Evolutionary conservation across 2,113 vertebrate species (phyloP).

Genomic region (Cheirogaleus medius): DNA sequence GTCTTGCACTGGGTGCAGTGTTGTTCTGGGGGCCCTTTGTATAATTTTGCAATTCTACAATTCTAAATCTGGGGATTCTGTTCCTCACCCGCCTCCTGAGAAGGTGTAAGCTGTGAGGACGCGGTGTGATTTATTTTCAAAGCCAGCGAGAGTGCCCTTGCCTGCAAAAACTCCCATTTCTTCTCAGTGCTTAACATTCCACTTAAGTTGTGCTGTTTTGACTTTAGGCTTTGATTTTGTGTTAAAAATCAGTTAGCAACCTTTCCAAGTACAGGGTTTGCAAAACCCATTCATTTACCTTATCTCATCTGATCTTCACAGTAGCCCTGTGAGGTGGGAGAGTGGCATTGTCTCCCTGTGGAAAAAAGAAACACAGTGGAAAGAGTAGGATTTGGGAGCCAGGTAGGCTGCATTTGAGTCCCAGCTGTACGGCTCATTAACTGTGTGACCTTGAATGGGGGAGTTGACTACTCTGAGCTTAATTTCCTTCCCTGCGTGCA

Average conservation of each 20-base stretch:
- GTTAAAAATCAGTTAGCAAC: slow-evolving; percentile 42
- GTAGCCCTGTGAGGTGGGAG: background rate
- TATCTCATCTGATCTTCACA: background rate
- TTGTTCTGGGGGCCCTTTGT: background rate
- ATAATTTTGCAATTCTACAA: background rate
- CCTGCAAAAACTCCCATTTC: background rate
- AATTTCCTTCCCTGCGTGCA: background rate
- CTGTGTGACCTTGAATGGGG: background rate
- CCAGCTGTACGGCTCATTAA: background rate
- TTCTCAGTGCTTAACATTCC: slow-evolving; percentile 8
- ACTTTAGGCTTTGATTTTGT: slow-evolving; percentile 46
- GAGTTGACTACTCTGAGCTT: background rate
- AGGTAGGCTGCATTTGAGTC: background rate
- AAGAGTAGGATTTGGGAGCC: background rate
- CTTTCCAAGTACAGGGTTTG: slow-evolving; percentile 51
- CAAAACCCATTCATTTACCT: background rate
- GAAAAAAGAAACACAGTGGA: slow-evolving; percentile 11
- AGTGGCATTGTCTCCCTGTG: background rate
- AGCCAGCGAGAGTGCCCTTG: background rate
- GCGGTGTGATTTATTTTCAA: background rate
- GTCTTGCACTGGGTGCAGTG: background rate
- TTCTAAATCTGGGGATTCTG: background rate
- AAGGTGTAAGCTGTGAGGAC: background rate
- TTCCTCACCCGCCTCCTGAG: background rate
- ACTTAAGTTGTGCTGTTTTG: slow-evolving; percentile 17